phyloP scores from a whole-genome alignment of 2,113 vertebrate genomes.

The Nothobranchius furzeri region DNA sequence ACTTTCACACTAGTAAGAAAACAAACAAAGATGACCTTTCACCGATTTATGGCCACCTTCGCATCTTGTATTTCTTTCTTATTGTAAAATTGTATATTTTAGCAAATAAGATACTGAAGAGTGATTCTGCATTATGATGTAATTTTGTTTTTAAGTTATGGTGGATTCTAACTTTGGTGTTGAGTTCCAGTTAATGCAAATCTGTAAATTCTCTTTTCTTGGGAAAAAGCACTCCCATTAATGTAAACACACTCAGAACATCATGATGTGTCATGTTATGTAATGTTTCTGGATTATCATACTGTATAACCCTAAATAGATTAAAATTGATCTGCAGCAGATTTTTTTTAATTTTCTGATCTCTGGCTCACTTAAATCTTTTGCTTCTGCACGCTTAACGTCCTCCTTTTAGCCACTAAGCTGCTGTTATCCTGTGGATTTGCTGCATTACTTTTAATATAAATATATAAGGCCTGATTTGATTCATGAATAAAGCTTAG shows the following conservation, averaged over 20 bases:
- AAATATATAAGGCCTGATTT: background rate
- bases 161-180: too few relatives aligned
- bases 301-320: constrained; percentile 1
- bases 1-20: background rate
- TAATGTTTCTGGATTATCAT: background rate
- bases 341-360: background rate
- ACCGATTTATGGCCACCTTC: background rate
- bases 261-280: background rate
- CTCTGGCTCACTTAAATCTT: background rate
- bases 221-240: background rate
- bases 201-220: background rate
- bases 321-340: constrained; percentile 14
- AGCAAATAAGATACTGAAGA: too few relatives aligned
- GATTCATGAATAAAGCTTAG: constrained; percentile 22
- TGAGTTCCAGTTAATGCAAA: too few relatives aligned
- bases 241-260: background rate
- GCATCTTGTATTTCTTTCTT: background rate
- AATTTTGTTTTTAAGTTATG: too few relatives aligned
- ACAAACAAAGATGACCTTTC: background rate
- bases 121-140: too few relatives aligned
- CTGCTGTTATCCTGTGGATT: constrained; percentile 6
- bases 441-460: constrained; percentile 9
- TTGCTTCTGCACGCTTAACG: constrained; percentile 2
- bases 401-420: constrained; percentile 6
- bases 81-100: background rate